Base-by-base conservation (phyloP, 2,888 invertebrate genomes). In the Trissolcus brochymenae region DNA sequence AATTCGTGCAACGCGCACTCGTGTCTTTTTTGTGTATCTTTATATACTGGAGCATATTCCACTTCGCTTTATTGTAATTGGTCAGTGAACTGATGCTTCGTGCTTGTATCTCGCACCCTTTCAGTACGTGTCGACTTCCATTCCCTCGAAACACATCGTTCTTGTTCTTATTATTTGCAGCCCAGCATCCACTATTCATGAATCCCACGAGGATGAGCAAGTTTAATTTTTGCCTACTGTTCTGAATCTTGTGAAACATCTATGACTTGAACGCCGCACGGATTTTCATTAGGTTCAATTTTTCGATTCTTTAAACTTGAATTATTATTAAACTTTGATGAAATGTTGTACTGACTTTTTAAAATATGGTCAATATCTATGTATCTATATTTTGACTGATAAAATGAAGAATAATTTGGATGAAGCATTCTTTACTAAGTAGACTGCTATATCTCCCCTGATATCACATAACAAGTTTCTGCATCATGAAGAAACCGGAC, bases 401-500 rank as follows among this genome's bases (percentile, higher is more conserved):
- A 35, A 11, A 7, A 35, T 35, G 11, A 35, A 35, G 9, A 35
- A 35, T 35, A 35, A 35, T 35, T 35, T 35, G 9, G 35, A 35
- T 11, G 7, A 9, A 2, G 1, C 6, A 35, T 35, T 35, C 7
- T 35, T 35, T 35, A 11, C 1, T 1, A 11, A 35, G 7, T 6
- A 35, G 35, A 35, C 67, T 55, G 64, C 61, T 25, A 43, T 60
- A 57, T 64, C 73, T 67, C 54, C 64, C 79, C 25, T 74, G 64
- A 17, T 56, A 29, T 35, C 43, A 46, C 53, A 40, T 71, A 76
- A 76, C 76, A 76, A 76, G 72, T 72, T n/a, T 76, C 75, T 67
- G 57, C 61, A 75, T 64, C 60, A 72, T 65, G 77, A 77, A 75
- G 75, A 80, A 78, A 67, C 72, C 80, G 81, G 79, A 80, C 81